phyloP scores from a whole-genome alignment of 2,797 vertebrate species.

The Odontamblyopus rebecca region DNA sequence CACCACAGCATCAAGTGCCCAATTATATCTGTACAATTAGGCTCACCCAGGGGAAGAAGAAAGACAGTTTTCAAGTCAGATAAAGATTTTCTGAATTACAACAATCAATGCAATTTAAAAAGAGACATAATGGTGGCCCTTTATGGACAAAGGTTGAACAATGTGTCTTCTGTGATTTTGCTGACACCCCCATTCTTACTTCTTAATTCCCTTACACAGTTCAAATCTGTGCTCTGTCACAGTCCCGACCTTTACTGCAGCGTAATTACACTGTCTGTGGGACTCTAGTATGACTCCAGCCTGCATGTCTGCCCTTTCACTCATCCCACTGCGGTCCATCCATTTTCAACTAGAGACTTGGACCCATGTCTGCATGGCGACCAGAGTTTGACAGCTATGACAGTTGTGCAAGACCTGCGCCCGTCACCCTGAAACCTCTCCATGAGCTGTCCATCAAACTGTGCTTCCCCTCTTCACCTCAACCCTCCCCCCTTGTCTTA shows the following conservation, averaged over 20 bases:
- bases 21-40: constrained; percentile 4
- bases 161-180: background rate
- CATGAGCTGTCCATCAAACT: constrained; percentile 45
- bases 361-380: constrained; percentile 33
- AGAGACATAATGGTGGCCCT: background rate
- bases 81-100: constrained; percentile 1
- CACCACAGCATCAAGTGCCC: background rate
- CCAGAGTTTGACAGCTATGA: constrained; percentile 42
- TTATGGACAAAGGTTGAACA: background rate
- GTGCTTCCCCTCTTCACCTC: constrained; percentile 16
- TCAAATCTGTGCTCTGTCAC: constrained; percentile 15
- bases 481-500: background rate
- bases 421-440: constrained; percentile 40
- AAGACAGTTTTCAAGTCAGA: background rate
- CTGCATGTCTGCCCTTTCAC: constrained; percentile 33
- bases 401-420: constrained; percentile 43
- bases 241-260: constrained; percentile 16
- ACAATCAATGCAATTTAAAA: background rate
- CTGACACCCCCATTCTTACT: background rate
- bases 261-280: constrained; percentile 41
- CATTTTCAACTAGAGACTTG: constrained; percentile 21
- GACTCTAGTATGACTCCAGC: constrained; percentile 37
- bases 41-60: background rate
- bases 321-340: constrained; percentile 32
- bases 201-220: background rate